Conservation (phyloP, 2,113 vertebrate genomes). For the Clarias gariepinus region DNA sequence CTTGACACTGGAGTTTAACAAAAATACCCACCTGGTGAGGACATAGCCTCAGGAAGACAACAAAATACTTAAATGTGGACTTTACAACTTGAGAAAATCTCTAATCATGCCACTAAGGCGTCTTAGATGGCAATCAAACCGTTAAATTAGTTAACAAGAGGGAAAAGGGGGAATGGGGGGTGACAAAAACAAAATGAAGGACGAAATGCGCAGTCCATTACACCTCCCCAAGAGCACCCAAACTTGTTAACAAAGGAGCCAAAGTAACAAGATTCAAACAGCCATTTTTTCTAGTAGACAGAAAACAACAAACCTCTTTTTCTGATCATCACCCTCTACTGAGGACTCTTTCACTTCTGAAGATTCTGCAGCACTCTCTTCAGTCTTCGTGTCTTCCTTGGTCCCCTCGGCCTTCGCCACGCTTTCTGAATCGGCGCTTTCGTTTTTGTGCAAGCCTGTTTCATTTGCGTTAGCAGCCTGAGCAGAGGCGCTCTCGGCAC, state of each 20-base stretch:
- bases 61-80: constrained; percentile 36
- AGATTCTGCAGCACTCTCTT: constrained; percentile 84
- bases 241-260: constrained; percentile 79
- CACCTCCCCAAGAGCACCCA: constrained; percentile 75
- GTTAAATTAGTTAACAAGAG: constrained; percentile 58
- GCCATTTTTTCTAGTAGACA: constrained; percentile 96
- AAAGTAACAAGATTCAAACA: constrained; percentile 86
- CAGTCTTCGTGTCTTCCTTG: constrained; percentile 85
- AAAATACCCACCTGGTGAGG: constrained; percentile 48
- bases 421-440: constrained; percentile 78
- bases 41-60: constrained; percentile 30
- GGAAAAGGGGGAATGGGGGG: constrained; percentile 51
- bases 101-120: constrained; percentile 44
- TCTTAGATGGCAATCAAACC: constrained; percentile 54
- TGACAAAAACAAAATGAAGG: constrained; percentile 44
- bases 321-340: constrained; percentile 98
- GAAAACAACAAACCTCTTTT: constrained; percentile 99
- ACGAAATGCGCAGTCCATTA: constrained; percentile 68
- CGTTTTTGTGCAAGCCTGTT: constrained; percentile 75
- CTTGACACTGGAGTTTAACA: constrained; percentile 16
- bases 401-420: constrained; percentile 81
- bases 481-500: constrained; percentile 80
- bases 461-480: constrained; percentile 82
- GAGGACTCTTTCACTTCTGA: constrained; percentile 93
- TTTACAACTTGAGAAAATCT: constrained; percentile 24